Conservation (phyloP, 1,140 invertebrate species). For the Anastatus disparis region DNA sequence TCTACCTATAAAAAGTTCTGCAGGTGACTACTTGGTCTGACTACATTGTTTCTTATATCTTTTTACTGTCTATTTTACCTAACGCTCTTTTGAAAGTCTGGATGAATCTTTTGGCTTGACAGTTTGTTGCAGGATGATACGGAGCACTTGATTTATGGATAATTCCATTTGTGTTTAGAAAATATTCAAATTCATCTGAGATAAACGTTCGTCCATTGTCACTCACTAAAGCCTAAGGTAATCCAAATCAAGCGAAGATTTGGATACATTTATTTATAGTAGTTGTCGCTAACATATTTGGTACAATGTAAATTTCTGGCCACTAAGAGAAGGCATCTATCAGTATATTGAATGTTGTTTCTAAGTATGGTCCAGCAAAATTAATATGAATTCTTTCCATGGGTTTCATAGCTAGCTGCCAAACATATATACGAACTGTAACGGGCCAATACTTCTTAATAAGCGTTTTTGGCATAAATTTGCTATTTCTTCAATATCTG, state of each 20-base stretch:
- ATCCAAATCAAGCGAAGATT: background rate
- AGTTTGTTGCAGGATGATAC: background rate
- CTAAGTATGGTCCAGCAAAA: background rate
- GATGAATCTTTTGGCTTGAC: background rate
- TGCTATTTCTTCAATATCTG: background rate
- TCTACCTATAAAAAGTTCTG: too few relatives aligned
- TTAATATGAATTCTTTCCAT: too few relatives aligned
- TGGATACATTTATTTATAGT: background rate
- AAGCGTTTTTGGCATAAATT: background rate
- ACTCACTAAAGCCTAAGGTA: too few relatives aligned
- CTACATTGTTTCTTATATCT: background rate
- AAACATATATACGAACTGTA: background rate
- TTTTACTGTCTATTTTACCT: background rate
- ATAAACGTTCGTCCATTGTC: background rate
- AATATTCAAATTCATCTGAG: background rate
- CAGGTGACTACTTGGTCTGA: constrained; percentile 2
- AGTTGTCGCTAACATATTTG: too few relatives aligned
- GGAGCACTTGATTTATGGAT: background rate
- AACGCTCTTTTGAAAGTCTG: background rate
- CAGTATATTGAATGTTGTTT: background rate
- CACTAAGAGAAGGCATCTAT: background rate
- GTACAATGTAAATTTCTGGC: too few relatives aligned
- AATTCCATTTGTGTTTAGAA: background rate
- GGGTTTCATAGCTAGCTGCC: too few relatives aligned
- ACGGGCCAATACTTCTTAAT: background rate